A percentile compares a stretch with the other conserved stretches of the same genome.
Evolutionary conservation across 2,113 vertebrate species (phyloP).

Genomic region (Dinomys branickii): DNA sequence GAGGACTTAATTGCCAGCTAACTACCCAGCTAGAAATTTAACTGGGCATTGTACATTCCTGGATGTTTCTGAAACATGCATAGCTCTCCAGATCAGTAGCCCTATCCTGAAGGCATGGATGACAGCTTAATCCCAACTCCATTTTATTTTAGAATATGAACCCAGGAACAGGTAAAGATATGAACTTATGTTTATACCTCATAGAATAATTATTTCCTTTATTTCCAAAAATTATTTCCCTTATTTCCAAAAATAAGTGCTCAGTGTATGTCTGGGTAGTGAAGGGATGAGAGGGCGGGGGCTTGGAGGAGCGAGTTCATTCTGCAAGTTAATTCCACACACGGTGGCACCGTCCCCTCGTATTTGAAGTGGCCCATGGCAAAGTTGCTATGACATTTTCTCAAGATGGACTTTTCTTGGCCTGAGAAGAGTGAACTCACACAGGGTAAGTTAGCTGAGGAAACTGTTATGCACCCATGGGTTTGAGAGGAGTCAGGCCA

Average conservation of each 20-base stretch:
- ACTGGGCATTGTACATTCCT: background rate
- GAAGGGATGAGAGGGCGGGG: background rate
- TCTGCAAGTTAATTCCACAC: background rate
- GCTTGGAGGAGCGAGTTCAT: background rate
- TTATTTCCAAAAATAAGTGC: background rate
- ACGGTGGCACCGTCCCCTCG: background rate
- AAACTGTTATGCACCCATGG: background rate
- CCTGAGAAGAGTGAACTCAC: background rate
- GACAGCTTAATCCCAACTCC: background rate
- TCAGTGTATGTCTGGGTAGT: background rate
- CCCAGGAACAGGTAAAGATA: background rate
- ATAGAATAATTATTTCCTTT: background rate
- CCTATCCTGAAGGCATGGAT: background rate
- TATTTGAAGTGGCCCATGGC: background rate
- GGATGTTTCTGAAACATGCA: background rate
- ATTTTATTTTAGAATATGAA: conserved; percentile 20
- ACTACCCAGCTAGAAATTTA: background rate
- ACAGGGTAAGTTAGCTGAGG: background rate
- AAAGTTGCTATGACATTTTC: conserved; percentile 46
- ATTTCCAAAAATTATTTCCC: background rate
- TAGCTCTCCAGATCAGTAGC: background rate
- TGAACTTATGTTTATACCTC: background rate
- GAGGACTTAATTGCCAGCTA: conserved; percentile 6
- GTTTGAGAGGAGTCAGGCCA: conserved; percentile 9
- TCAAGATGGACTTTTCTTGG: conserved; percentile 52